phyloP scores from a whole-genome alignment of 1,140 invertebrate genomes.

The Drosophila pachea region DNA sequence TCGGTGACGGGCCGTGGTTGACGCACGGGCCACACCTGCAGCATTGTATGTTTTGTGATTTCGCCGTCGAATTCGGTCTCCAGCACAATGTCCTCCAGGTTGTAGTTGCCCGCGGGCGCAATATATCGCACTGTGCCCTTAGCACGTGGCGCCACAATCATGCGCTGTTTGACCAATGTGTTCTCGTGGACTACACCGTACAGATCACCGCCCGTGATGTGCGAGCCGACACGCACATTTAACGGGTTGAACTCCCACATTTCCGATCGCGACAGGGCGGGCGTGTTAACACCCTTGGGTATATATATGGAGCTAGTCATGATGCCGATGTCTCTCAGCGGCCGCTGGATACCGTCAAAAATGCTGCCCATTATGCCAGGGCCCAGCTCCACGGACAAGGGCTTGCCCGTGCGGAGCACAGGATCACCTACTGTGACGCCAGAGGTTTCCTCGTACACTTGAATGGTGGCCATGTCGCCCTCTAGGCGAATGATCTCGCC shows the following conservation, averaged over 20 bases:
- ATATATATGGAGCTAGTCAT: constrained; percentile 98
- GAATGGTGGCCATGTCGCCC: constrained; percentile 99
- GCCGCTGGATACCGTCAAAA: constrained; percentile 99
- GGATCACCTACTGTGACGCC: constrained; percentile 99
- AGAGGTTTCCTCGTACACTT: constrained; percentile 99
- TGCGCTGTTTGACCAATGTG: constrained; percentile 97
- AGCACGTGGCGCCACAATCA: constrained; percentile 95
- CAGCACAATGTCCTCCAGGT: constrained; percentile 95
- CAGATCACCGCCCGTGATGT: constrained; percentile 98
- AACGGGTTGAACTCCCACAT: constrained; percentile 96
- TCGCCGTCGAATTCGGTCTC: constrained; percentile 99
- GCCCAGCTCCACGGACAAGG: constrained; percentile 96
- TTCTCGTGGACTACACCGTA: constrained; percentile 98
- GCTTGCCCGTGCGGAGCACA: constrained; percentile 98
- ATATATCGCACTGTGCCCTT: constrained; percentile 98
- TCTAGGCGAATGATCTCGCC: constrained; percentile 99
- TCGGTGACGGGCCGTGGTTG: constrained; percentile 97
- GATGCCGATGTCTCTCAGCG: constrained; percentile 97
- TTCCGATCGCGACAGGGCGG: constrained; percentile 89
- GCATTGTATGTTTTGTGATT: constrained; percentile 93
- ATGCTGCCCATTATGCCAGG: constrained; percentile 99
- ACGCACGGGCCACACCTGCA: constrained; percentile 98
- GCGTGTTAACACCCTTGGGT: constrained; percentile 98
- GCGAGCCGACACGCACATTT: constrained; percentile 93
- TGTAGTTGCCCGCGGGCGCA: constrained; percentile 96